Percentiles rank a stretch among this genome's conserved stretches.
phyloP scores from a whole-genome alignment of 2,888 invertebrate species.

The Quadroppia sp. region DNA sequence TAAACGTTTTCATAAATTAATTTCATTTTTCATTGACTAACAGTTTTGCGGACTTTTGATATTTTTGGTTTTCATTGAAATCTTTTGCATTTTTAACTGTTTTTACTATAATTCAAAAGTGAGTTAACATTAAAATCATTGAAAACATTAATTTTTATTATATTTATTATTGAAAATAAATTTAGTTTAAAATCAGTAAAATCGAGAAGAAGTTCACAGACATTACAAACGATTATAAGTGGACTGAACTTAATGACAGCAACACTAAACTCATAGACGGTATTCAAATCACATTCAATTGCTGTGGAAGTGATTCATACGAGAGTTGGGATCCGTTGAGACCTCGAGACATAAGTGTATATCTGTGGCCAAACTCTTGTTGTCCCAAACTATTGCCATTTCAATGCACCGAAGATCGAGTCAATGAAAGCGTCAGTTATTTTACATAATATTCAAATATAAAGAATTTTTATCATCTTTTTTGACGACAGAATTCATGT shows the following conservation, averaged over 20 bases:
- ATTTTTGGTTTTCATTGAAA: background rate
- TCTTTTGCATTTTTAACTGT: background rate
- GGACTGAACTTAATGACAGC: background rate
- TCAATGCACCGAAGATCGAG: background rate
- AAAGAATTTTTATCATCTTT: background rate
- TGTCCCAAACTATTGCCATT: background rate
- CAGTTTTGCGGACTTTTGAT: constrained; percentile 4
- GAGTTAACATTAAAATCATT: background rate
- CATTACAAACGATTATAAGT: background rate
- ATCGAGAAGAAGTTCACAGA: constrained; percentile 1
- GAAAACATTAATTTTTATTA: background rate
- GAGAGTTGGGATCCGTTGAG: constrained; percentile 3
- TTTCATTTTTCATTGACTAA: background rate
- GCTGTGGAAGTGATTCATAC: constrained; percentile 6
- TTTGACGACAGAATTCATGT: background rate
- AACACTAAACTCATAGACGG: background rate
- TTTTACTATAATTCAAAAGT: background rate
- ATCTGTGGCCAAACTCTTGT: background rate
- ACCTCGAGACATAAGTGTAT: background rate
- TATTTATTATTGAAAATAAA: background rate
- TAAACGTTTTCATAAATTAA: background rate
- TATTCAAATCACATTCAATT: background rate
- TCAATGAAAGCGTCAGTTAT: background rate
- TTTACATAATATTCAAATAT: background rate
- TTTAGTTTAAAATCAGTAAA: constrained; percentile 1